A percentile compares a stretch with the other conserved stretches of the same genome.
phyloP scores from a whole-genome alignment of 1,140 invertebrate species.

The Dinoponera quadriceps region DNA sequence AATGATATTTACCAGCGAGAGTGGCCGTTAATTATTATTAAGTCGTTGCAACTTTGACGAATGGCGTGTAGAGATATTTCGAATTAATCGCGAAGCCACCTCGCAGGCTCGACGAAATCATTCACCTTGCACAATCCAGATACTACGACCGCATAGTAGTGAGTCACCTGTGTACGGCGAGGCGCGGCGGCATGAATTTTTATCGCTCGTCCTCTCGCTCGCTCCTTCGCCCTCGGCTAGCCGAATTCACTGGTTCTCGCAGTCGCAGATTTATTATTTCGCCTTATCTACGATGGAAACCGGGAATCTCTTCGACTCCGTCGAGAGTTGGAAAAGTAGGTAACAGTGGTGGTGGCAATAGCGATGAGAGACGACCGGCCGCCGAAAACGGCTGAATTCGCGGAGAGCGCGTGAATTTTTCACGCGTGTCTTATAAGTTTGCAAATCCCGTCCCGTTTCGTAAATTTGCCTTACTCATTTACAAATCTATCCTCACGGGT shows the following conservation, averaged over 20 bases:
- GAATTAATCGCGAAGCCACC: conserved; percentile 16
- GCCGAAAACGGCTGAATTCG: conserved; percentile 14
- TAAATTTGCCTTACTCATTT: too few relatives aligned
- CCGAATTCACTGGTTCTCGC: not conserved
- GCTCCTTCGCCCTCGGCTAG: too few relatives aligned
- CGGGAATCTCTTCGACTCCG: not conserved
- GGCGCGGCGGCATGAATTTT: too few relatives aligned
- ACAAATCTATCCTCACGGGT: too few relatives aligned
- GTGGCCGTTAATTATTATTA: conserved; percentile 33
- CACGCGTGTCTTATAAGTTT: not conserved
- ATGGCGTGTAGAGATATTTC: conserved; percentile 15
- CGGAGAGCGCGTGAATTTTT: not conserved
- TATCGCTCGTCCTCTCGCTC: too few relatives aligned
- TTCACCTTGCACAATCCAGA: conserved; percentile 8
- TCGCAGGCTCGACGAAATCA: conserved; percentile 22
- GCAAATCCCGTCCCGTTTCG: too few relatives aligned
- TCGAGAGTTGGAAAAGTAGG: not conserved
- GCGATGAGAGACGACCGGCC: not conserved
- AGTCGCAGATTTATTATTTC: conserved; percentile 9
- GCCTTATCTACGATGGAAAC: not conserved
- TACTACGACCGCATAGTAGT: not conserved
- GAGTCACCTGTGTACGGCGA: too few relatives aligned
- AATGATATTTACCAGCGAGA: conserved; percentile 37
- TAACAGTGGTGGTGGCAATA: not conserved
- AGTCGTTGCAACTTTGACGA: conserved; percentile 22